phyloP scores from a whole-genome alignment of 2,797 vertebrate species.

The Phoxinus dragarum region DNA sequence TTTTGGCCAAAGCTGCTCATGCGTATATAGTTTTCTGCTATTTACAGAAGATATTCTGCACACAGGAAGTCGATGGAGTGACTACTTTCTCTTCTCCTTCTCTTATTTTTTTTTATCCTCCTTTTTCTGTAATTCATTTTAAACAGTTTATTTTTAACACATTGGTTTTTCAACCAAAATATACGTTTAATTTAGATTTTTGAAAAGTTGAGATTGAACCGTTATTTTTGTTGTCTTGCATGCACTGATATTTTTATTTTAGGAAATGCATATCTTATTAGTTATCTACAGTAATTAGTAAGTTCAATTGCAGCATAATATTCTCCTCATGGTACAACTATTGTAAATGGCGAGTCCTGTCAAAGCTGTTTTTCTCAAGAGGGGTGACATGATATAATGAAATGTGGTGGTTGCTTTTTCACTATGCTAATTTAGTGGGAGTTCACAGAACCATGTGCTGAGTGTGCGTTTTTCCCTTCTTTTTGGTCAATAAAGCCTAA shows the following conservation, averaged over 20 bases:
- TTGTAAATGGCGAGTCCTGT: constrained; percentile 17
- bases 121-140: not conserved
- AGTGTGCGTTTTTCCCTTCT: not conserved
- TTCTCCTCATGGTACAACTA: constrained; percentile 34
- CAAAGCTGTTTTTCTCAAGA: not conserved
- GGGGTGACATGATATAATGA: not conserved
- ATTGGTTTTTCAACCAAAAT: not conserved
- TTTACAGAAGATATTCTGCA: constrained; percentile 7
- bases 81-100: not conserved
- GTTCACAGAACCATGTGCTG: constrained; percentile 33
- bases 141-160: not conserved
- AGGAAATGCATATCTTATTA: not conserved
- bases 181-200: not conserved
- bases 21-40: constrained; percentile 19
- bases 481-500: constrained; percentile 42
- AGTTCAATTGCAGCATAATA: not conserved
- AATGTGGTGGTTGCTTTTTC: constrained; percentile 19
- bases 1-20: constrained; percentile 7
- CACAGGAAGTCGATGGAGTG: constrained; percentile 17
- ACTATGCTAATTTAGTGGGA: constrained; percentile 34
- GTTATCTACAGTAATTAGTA: not conserved
- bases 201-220: too few species aligned
- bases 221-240: not conserved
- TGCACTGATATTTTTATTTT: not conserved
- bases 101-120: not conserved